Evolutionary conservation across 35 echinoderm and acorn worm genomes (phyloP), one percentile per base, ranked within the genome.

Genomic region (Strongylocentrotus purpuratus): DNA sequence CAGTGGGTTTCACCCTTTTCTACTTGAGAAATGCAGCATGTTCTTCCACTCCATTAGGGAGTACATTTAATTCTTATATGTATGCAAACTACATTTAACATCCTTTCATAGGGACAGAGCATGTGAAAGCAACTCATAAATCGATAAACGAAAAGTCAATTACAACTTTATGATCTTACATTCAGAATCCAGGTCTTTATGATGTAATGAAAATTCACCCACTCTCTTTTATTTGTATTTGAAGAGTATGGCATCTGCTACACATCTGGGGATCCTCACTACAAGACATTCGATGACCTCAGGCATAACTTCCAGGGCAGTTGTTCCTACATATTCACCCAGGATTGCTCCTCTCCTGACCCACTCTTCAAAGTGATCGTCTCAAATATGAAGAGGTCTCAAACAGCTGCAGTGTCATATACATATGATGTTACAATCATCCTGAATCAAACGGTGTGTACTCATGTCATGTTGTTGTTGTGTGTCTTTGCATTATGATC

Each of bases 301-400:
- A 96, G 96, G 95, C 97, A 99, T 88, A 95, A 99, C 70, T 99
- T 97, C 90, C 98, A 99, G 94, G 98, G 98, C 22, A 95, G 12
- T 52, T 99, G 98, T 59, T 61, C 70, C 28, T 99, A 99, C 94
- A 91, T 97, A 9, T 31, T 99, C 9, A 87, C 97, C 7, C 94
- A 93, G 92, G 97, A 97, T 50, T 97, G 97, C 92, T 52, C 20
- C 12, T 32, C n/a, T 14, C 5, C 13, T 22, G 50, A 91, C 15
- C 95, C 95, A 50, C 18, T 20, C 31, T 97, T 96, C 70, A 95
- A 50, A 17, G 96, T 99, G 0, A 94, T 94, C 12, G 98, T 97
- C 7, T 90, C 96, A 20, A 99, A 99, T 71, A 58, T 95, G 35
- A 95, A 94, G 47, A 12, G 97, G 45, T 86, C 95, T 47, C 94